Evolutionary conservation across 2,888 invertebrate genomes (phyloP), one percentile per base, ranked within the genome.

Genomic region (Xanthia icteritia): DNA sequence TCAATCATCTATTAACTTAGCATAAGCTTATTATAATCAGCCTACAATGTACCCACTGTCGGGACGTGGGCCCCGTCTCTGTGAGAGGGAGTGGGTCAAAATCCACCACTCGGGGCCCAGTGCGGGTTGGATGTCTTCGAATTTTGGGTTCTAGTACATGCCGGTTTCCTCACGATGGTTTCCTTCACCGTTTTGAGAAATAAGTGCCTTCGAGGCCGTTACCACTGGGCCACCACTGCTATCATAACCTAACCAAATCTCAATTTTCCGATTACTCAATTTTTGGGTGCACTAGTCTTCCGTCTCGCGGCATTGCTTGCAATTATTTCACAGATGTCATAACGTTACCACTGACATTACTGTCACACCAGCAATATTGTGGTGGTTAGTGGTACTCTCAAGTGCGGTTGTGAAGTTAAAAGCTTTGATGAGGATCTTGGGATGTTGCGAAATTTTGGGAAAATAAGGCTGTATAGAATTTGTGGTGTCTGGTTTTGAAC

Each of bases 241-340:
- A 31, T 15, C 13, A 27, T 36, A 31, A 23, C 23, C 17, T 17
- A 17, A n/a, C 36, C 15, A 27, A 76, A 31, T 48, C n/a, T 60
- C 1, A n/a, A 45, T 65, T 58, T 23, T 60, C 9, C 0, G 20
- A 45, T 83, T 85, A 27, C 85, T 69, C 58, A 74, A 83, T 74
- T 82, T 82, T 85, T 9, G 64, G 70, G 36, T 36, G 27, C n/a
- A 69, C 13, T 42, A 67, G 8, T 42, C 63, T 78, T 78, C 74
- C 64, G 39, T 58, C 73, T 39, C 48, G 71, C 42, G 42, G 68
- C 36, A 5, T 51, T 6, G 74, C 17, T 63, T 87, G 87, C 71
- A 84, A 83, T 88, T 78, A 60, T 76, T 84, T 77, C 65, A 78
- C 63, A 66, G 79, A 79, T 80, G 79, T 81, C 74, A 83, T 87